phyloP scores from a whole-genome alignment of 2,797 vertebrate genomes.

The Propithecus deckenii region DNA sequence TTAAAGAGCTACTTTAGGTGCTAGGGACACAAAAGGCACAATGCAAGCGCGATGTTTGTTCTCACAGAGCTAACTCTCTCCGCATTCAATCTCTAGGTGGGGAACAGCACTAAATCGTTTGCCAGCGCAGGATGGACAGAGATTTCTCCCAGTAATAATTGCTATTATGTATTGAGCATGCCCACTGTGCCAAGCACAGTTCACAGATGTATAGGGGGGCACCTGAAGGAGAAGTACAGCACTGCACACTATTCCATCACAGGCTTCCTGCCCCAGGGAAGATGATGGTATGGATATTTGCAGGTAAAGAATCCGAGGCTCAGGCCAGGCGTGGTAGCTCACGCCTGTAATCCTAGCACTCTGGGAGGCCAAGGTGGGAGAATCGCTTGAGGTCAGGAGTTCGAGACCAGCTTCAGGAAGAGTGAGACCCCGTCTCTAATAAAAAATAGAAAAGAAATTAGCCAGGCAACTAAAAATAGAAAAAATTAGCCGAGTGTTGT shows the following conservation, averaged over 20 bases:
- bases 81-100: too few species aligned
- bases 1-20: neutral
- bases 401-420: too few species aligned
- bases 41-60: fast-evolving
- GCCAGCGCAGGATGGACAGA: neutral
- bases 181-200: fast-evolving
- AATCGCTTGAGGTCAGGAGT: too few species aligned
- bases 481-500: neutral
- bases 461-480: neutral
- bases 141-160: neutral
- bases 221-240: fast-evolving
- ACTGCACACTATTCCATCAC: fast-evolving
- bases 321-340: too few species aligned
- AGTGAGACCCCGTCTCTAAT: too few species aligned
- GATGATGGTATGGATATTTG: fast-evolving
- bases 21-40: neutral
- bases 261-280: too few species aligned
- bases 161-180: fast-evolving
- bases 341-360: too few species aligned
- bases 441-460: too few species aligned
- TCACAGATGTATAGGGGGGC: fast-evolving
- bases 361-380: too few species aligned
- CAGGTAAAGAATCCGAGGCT: neutral
- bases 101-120: neutral
- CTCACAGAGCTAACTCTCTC: neutral